These are phyloP conservation scores for Naja naja DNA, from an alignment of 2,113 vertebrate species.

Conservation along the genomic window DNA sequence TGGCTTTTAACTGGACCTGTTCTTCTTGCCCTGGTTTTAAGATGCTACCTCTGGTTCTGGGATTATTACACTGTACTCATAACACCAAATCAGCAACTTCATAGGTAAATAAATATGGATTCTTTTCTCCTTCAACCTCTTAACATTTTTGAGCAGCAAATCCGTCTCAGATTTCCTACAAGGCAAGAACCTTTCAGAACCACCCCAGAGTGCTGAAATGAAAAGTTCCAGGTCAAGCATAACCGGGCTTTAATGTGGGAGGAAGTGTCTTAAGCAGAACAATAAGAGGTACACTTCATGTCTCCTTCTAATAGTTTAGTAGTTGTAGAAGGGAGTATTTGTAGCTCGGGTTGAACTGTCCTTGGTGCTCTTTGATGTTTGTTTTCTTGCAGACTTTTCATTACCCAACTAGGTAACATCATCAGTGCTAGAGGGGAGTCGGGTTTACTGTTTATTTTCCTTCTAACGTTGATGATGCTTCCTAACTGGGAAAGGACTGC, in stretches of 20 bases:
- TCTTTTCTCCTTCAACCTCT: neutral
- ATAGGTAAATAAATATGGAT: neutral
- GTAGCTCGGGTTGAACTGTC: neutral
- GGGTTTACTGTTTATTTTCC: neutral
- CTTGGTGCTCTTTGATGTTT: neutral
- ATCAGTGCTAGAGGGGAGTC: neutral
- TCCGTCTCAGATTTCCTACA: neutral
- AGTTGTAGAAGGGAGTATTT: neutral
- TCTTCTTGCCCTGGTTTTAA: neutral
- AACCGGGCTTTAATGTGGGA: neutral
- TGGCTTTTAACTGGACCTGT: neutral
- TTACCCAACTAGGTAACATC: neutral
- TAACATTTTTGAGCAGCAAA: neutral
- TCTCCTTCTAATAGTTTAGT: neutral
- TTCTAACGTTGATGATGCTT: neutral
- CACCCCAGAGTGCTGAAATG: neutral
- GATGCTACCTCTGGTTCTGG: neutral
- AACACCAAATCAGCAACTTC: neutral
- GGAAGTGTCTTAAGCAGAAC: neutral
- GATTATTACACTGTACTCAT: neutral
- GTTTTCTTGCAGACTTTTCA: neutral
- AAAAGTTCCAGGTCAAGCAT: conserved; percentile 11
- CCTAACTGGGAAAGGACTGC: neutral
- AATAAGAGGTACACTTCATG: neutral
- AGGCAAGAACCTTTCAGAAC: neutral